Evolutionary conservation across 2,888 invertebrate species (phyloP), one percentile per base, ranked within the genome.

Genomic region (Rhagophthalmus giganteus): DNA sequence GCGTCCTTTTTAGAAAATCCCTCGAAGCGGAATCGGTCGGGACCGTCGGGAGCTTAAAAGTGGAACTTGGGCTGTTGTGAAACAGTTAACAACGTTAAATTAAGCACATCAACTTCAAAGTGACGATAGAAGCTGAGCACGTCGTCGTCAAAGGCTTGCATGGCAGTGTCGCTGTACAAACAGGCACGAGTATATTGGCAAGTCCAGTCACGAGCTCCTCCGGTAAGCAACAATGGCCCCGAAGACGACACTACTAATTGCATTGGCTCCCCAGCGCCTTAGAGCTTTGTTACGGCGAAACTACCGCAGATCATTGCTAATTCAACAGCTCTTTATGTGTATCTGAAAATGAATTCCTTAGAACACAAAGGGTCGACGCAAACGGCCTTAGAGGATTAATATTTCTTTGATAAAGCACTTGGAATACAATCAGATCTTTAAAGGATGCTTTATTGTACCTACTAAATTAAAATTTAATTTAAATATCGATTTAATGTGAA

Each of bases 241-340:
- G 65, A 70, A 72, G 73, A 72, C 71, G 71, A 71, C 71, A 67
- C 63, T 59, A 67, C 73, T 73, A 73, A 73, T 73, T 73, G 71
- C 72, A 69, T 70, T 64, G 67, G 67, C 61, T 67, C 45, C 65
- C 65, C 59, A 62, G 61, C 62, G 62, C 64, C 61, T 58, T 47
- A 38, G 54, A 57, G 64, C 59, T 62, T 64, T 64, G 64, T 64
- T 62, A 60, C 55, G 55, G 53, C 57, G 48, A 52, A 59, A 50
- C 49, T 51, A 56, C 60, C 61, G 60, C 64, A 58, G 61, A 63
- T 63, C 63, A 60, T 55, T 59, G 58, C 59, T 61, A 62, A 61
- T 61, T 61, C 60, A 54, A 58, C 57, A 54, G 56, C 54, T 60
- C 58, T 58, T 54, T 48, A 38, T 54, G 41, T 45, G 28, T 48